These are phyloP conservation scores for Crotalus horridus DNA, from an alignment of 2,113 vertebrate species.

Conservation along the genomic window DNA sequence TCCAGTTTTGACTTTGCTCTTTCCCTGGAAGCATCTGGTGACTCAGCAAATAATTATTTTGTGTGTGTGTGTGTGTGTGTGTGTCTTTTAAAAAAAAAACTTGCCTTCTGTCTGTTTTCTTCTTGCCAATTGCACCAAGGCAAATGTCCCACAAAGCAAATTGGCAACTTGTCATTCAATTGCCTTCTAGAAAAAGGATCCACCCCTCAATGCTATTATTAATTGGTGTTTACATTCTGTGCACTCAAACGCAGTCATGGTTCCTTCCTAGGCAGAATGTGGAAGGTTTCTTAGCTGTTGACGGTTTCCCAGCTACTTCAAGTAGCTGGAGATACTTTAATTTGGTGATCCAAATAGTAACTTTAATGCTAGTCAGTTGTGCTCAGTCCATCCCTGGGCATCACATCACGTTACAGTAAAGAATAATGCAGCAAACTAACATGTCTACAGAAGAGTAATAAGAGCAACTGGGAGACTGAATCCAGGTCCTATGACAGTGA, in stretches of 20 bases:
- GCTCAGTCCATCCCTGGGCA: neutral
- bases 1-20: neutral
- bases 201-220: neutral
- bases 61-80: neutral
- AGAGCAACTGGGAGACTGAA: neutral
- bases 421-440: neutral
- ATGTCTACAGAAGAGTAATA: neutral
- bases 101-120: neutral
- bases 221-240: neutral
- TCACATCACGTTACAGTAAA: neutral
- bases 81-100: neutral
- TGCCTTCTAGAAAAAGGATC: neutral
- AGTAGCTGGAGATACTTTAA: neutral
- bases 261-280: neutral
- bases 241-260: neutral
- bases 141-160: neutral
- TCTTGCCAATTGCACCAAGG: conserved; percentile 6
- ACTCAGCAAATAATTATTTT: neutral
- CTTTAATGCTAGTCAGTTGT: neutral
- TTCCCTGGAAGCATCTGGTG: accelerated
- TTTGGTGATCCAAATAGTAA: neutral
- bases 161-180: neutral
- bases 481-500: neutral
- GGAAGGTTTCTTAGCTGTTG: neutral
- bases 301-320: neutral